phyloP scores from a whole-genome alignment of 2,888 invertebrate genomes.

The Drosophila maculinotata region DNA sequence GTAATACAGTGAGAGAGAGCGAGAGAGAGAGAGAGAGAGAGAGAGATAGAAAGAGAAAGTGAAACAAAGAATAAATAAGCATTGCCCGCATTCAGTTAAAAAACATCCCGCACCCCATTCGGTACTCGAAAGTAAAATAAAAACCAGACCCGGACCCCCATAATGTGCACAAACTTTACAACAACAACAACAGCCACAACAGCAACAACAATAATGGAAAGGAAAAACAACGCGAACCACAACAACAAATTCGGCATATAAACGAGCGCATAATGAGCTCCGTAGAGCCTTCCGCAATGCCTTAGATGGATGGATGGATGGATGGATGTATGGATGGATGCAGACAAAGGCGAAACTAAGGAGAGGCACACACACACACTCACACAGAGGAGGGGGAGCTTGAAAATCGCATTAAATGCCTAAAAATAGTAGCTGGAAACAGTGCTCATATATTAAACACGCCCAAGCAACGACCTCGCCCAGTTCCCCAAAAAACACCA shows the following conservation, averaged over 20 bases:
- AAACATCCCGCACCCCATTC: constrained; percentile 33
- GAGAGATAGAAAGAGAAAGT: constrained; percentile 4
- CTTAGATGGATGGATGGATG: constrained; percentile 45
- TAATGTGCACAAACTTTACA: constrained; percentile 65
- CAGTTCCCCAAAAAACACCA: not conserved
- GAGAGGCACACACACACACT: no score
- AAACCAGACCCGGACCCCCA: constrained; percentile 56
- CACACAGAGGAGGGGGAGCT: constrained; percentile 14
- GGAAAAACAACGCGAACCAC: constrained; percentile 39
- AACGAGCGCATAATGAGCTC: constrained; percentile 81
- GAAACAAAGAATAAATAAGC: constrained; percentile 13
- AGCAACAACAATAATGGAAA: constrained; percentile 25
- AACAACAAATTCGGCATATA: constrained; percentile 80
- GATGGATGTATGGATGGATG: constrained; percentile 20
- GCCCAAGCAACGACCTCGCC: constrained; percentile 60
- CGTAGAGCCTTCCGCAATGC: constrained; percentile 63
- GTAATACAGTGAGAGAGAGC: constrained; percentile 44
- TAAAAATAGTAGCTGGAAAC: constrained; percentile 65
- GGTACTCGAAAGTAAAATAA: constrained; percentile 13
- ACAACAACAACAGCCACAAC: constrained; percentile 33
- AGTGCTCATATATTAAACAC: constrained; percentile 72
- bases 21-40: not conserved
- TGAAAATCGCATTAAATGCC: constrained; percentile 76
- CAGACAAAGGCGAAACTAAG: constrained; percentile 13
- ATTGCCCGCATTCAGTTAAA: constrained; percentile 62